Conservation (phyloP, 2,113 vertebrate species). For the Albula glossodonta region DNA sequence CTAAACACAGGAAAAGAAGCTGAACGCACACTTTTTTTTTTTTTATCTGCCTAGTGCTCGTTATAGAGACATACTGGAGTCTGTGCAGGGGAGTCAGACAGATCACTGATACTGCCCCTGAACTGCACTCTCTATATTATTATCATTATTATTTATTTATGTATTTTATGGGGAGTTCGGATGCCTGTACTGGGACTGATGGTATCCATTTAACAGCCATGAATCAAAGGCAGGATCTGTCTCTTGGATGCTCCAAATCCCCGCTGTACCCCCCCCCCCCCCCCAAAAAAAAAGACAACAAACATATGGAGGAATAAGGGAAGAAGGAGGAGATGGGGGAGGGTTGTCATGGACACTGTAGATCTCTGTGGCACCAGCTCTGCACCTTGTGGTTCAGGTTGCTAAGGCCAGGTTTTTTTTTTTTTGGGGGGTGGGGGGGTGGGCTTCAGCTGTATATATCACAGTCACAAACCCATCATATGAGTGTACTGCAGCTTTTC, state of each 20-base stretch:
- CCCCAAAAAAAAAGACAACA: background rate
- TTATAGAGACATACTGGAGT: background rate
- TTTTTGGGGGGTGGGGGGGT: too few relatives aligned
- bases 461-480: background rate
- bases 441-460: background rate
- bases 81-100: background rate
- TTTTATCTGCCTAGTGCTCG: background rate
- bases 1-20: conserved; percentile 34
- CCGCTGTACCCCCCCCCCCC: too few relatives aligned
- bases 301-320: background rate
- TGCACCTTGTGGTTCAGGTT: too few relatives aligned
- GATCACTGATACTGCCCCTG: conserved; percentile 1
- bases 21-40: background rate
- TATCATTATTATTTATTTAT: too few relatives aligned
- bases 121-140: background rate
- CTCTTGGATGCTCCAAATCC: background rate
- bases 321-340: too few relatives aligned
- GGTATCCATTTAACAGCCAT: background rate
- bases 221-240: background rate
- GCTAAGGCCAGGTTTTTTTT: too few relatives aligned
- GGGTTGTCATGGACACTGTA: too few relatives aligned
- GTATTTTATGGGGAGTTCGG: background rate
- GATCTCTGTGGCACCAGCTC: too few relatives aligned
- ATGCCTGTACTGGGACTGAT: background rate
- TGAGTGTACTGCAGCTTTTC: background rate